Evolutionary conservation across 2,888 invertebrate genomes (phyloP).

Genomic region (Acleris laterana): DNA sequence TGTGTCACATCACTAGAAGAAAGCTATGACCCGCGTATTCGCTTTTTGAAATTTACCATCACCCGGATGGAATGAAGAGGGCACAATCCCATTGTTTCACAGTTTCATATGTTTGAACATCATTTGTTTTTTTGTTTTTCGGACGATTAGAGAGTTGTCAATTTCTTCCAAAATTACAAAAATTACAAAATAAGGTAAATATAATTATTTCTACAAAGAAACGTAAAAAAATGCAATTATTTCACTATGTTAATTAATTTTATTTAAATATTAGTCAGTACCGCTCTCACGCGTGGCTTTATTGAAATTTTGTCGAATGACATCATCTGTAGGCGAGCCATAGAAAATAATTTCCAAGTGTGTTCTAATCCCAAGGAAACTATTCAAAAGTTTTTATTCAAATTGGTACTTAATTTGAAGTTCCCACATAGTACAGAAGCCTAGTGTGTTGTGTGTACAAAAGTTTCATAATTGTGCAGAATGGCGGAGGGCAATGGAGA

Average conservation of each 20-base stretch:
- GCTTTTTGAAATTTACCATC: slow-evolving; percentile 79
- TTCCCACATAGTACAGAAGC: slow-evolving; percentile 46
- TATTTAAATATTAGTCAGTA: slow-evolving; percentile 49
- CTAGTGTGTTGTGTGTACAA: slow-evolving; percentile 75
- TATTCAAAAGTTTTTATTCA: slow-evolving; percentile 48
- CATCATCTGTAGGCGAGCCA: slow-evolving; percentile 72
- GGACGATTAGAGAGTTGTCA: slow-evolving; percentile 82
- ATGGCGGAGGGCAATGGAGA: slow-evolving; percentile 95
- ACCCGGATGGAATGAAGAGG: slow-evolving; percentile 83
- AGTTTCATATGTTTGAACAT: slow-evolving; percentile 84
- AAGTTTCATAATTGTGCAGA: slow-evolving; percentile 83
- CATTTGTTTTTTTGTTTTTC: slow-evolving; percentile 85
- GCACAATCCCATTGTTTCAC: slow-evolving; percentile 82
- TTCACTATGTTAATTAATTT: slow-evolving; percentile 10
- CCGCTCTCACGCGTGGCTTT: slow-evolving; percentile 71
- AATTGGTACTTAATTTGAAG: slow-evolving; percentile 15
- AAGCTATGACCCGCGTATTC: slow-evolving; percentile 78
- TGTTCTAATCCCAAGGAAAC: slow-evolving; percentile 42
- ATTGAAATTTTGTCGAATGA: slow-evolving; percentile 73
- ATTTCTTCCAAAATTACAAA: slow-evolving; percentile 84
- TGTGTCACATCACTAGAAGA: slow-evolving; percentile 76
- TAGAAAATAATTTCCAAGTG: slow-evolving; percentile 55
- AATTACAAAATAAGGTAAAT: slow-evolving; percentile 83
- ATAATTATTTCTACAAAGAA: slow-evolving; percentile 51
- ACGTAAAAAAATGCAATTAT: slow-evolving; percentile 6